Evolutionary conservation across 1,140 invertebrate species (phyloP).

Genomic region (Zaprionus tsacasi): DNA sequence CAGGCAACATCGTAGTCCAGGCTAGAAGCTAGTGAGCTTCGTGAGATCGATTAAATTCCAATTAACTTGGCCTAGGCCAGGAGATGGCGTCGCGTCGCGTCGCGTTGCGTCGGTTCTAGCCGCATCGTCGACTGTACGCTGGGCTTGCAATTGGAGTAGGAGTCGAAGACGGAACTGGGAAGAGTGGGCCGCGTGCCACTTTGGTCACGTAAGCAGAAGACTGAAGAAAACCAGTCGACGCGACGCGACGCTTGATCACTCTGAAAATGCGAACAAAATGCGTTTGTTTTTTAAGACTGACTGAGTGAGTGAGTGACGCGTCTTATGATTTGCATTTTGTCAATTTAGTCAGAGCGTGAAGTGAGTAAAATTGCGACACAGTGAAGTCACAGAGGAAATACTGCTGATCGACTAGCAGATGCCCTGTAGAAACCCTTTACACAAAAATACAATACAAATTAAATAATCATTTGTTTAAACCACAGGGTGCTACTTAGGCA

Average conservation of each 20-base stretch:
- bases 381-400: not conserved
- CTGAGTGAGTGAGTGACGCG: constrained; percentile 7
- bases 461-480: too few relatives aligned
- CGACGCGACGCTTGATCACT: not conserved
- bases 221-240: constrained; percentile 59
- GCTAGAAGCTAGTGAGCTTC: not conserved
- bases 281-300: constrained; percentile 4
- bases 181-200: constrained; percentile 24
- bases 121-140: constrained; percentile 26
- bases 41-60: constrained; percentile 50
- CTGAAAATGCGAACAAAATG: constrained; percentile 4
- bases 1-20: constrained; percentile 45
- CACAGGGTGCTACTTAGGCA: too few relatives aligned
- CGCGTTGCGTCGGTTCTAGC: constrained; percentile 42
- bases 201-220: constrained; percentile 68
- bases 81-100: constrained; percentile 17
- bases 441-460: not conserved
- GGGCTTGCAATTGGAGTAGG: not conserved
- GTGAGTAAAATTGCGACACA: constrained; percentile 13
- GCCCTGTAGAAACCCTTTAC: not conserved
- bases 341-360: constrained; percentile 13
- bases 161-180: not conserved
- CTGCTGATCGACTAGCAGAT: not conserved
- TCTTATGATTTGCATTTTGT: constrained; percentile 38
- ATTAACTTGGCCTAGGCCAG: constrained; percentile 43